Evolutionary conservation across 1,140 invertebrate genomes (phyloP).

Genomic region (Megalonaias nervosa): DNA sequence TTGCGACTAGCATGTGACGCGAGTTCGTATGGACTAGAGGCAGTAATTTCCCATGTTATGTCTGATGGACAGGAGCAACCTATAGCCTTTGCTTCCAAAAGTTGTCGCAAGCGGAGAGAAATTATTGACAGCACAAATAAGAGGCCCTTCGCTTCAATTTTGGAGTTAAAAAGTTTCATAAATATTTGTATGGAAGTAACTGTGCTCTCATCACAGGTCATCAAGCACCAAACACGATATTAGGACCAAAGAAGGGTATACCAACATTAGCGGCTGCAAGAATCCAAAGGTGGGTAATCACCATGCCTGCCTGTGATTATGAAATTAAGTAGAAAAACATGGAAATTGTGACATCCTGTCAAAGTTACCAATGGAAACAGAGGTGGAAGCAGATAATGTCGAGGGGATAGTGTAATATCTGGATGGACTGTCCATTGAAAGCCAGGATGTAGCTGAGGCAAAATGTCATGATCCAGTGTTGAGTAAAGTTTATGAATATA

Average conservation of each 20-base stretch:
- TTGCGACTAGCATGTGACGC: slow-evolving; percentile 45
- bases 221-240: slow-evolving; percentile 66
- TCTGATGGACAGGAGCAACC: slow-evolving; percentile 61
- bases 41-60: slow-evolving; percentile 36
- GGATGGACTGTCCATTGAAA: slow-evolving; percentile 12
- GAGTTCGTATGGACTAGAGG: slow-evolving; percentile 32
- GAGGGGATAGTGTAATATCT: neutral
- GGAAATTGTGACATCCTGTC: slow-evolving; percentile 25
- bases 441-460: neutral
- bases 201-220: slow-evolving; percentile 60
- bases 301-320: slow-evolving; percentile 42
- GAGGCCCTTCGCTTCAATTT: slow-evolving; percentile 75
- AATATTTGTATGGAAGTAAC: slow-evolving; percentile 72
- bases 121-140: slow-evolving; percentile 74
- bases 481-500: too few relatives aligned
- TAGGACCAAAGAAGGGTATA: slow-evolving; percentile 58
- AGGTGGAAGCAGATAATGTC: neutral
- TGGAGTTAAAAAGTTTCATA: slow-evolving; percentile 74
- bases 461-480: too few relatives aligned
- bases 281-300: slow-evolving; percentile 48
- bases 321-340: slow-evolving; percentile 40
- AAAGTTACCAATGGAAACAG: slow-evolving; percentile 11
- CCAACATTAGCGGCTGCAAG: slow-evolving; percentile 55
- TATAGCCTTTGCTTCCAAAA: slow-evolving; percentile 71
- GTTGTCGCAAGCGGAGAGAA: slow-evolving; percentile 69